These are phyloP conservation scores for Dinomys branickii DNA, from an alignment of 2,113 vertebrate genomes.

Conservation along the genomic window DNA sequence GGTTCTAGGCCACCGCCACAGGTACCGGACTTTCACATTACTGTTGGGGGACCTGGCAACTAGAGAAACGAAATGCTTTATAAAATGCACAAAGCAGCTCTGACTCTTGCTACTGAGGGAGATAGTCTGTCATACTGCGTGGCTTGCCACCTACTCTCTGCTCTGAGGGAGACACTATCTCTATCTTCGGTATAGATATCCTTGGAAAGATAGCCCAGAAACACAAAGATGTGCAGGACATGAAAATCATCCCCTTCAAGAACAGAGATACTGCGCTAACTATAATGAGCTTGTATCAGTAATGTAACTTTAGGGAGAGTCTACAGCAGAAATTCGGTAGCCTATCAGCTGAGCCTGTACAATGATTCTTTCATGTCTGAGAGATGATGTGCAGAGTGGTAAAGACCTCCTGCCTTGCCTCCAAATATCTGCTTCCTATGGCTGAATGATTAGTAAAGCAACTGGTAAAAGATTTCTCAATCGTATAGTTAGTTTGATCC, in stretches of 20 bases:
- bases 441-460: not conserved
- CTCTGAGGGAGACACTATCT: not conserved
- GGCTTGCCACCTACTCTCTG: not conserved
- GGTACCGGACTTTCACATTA: not conserved
- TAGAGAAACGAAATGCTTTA: not conserved
- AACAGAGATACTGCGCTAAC: not conserved
- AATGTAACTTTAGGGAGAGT: not conserved
- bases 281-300: not conserved
- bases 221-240: not conserved
- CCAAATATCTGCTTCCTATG: not conserved
- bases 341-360: not conserved
- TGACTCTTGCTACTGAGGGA: not conserved
- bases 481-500: constrained; percentile 9
- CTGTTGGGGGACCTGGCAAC: not conserved
- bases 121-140: not conserved
- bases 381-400: not conserved
- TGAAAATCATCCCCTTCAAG: not conserved
- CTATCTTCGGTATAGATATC: not conserved
- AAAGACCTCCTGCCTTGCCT: not conserved
- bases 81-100: not conserved
- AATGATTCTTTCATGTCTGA: not conserved
- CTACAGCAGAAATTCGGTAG: not conserved
- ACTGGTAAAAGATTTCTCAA: not conserved
- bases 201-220: not conserved
- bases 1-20: not conserved